These are phyloP conservation scores for Coreius guichenoti DNA, from an alignment of 2,797 vertebrate genomes.

Conservation along the genomic window DNA sequence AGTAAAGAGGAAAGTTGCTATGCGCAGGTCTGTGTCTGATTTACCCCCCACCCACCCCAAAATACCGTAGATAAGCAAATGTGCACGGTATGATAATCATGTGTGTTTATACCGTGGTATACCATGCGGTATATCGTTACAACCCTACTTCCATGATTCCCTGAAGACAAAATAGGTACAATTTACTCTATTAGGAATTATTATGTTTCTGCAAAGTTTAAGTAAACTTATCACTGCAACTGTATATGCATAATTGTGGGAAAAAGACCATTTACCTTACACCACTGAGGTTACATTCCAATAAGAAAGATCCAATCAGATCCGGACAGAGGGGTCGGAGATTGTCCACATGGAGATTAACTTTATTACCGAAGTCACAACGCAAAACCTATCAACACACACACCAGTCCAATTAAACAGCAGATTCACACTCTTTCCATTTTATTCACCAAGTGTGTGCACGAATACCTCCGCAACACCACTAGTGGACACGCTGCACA, in stretches of 20 bases:
- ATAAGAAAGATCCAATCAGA: constrained; percentile 76
- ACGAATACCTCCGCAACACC: constrained; percentile 80
- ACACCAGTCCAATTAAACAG: neutral
- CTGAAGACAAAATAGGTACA: neutral
- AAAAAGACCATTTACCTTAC: constrained; percentile 80
- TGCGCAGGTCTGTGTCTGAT: too few species aligned
- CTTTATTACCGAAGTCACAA: constrained; percentile 85
- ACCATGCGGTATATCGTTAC: too few species aligned
- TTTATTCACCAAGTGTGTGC: neutral
- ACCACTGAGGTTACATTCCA: constrained; percentile 86
- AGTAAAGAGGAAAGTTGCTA: too few species aligned
- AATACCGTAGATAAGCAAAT: too few species aligned
- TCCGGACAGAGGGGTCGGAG: constrained; percentile 81
- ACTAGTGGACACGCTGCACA: constrained; percentile 76
- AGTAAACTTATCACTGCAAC: neutral
- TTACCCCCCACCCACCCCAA: too few species aligned
- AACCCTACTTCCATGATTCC: too few species aligned
- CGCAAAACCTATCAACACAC: constrained; percentile 80
- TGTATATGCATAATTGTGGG: neutral
- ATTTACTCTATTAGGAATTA: neutral
- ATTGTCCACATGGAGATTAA: constrained; percentile 73
- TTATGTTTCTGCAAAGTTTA: neutral
- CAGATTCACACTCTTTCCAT: neutral
- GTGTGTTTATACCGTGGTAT: too few species aligned
- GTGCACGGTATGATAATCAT: too few species aligned